Percentiles rank a stretch among this genome's conserved stretches.
These are phyloP conservation scores for Agrochola lychnidis DNA, from an alignment of 2,888 invertebrate genomes.

Conservation along the genomic window DNA sequence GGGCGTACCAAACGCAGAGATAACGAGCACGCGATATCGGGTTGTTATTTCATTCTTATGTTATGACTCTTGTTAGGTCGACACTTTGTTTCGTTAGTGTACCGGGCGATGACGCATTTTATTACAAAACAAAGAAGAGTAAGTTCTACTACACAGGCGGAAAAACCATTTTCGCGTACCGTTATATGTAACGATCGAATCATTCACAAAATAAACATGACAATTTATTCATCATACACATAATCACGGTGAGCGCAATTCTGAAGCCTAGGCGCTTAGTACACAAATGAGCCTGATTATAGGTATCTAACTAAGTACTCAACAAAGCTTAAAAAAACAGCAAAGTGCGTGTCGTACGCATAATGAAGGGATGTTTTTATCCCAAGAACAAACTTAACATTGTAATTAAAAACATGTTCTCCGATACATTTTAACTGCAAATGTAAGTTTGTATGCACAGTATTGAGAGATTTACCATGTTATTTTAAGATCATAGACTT, in stretches of 20 bases:
- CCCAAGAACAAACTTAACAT: too few relatives aligned
- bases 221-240: not conserved
- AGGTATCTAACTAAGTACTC: not conserved
- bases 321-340: slow-evolving; percentile 1
- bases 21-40: slow-evolving; percentile 80
- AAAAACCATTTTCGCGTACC: slow-evolving; percentile 25
- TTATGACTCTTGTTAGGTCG: slow-evolving; percentile 80
- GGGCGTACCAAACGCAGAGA: slow-evolving; percentile 73
- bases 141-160: not conserved
- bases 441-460: too few relatives aligned
- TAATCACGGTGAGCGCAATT: not conserved
- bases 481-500: too few relatives aligned
- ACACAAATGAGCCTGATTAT: not conserved
- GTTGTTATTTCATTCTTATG: slow-evolving; percentile 81
- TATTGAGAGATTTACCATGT: too few relatives aligned
- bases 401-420: too few relatives aligned
- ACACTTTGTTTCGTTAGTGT: slow-evolving; percentile 71
- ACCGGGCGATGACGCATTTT: slow-evolving; percentile 57
- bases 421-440: too few relatives aligned
- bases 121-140: slow-evolving; percentile 31
- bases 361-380: too few relatives aligned
- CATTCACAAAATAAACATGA: slow-evolving; percentile 6
- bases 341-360: too few relatives aligned
- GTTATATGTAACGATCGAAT: not conserved
- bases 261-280: not conserved